A percentile compares a stretch with the other conserved stretches of the same genome.
Conservation (phyloP, 2,888 invertebrate genomes). For the Griposia aprilina region DNA sequence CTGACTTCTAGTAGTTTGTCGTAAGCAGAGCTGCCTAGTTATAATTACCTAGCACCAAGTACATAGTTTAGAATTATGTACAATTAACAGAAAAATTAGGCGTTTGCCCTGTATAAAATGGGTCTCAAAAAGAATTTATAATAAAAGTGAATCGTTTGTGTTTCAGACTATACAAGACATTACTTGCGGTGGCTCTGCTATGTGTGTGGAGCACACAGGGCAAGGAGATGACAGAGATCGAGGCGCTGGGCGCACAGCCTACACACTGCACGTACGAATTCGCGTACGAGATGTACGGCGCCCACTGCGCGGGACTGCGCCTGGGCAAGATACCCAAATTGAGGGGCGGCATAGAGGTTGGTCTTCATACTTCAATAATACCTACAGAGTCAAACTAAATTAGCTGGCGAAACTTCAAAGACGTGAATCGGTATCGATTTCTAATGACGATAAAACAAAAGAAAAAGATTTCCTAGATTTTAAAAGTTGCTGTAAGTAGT, state of each 20-base stretch:
- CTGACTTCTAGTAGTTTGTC: background rate
- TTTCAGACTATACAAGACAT: constrained; percentile 75
- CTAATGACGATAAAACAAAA: too few relatives aligned
- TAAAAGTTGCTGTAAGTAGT: too few relatives aligned
- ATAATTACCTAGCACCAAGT: background rate
- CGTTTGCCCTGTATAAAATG: background rate
- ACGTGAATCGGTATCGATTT: too few relatives aligned
- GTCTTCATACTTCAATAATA: background rate
- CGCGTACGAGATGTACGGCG: constrained; percentile 89
- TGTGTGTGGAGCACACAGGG: constrained; percentile 66
- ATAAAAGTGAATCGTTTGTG: background rate
- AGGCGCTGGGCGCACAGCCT: constrained; percentile 77
- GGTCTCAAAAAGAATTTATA: background rate
- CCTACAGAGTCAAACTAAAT: too few relatives aligned
- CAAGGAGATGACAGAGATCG: constrained; percentile 83
- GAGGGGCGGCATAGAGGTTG: constrained; percentile 89
- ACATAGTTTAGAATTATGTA: background rate
- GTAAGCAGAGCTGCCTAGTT: background rate
- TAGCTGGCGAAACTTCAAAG: too few relatives aligned
- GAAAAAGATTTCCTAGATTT: too few relatives aligned
- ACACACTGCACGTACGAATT: constrained; percentile 88
- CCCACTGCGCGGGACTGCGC: constrained; percentile 87
- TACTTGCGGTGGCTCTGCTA: constrained; percentile 69
- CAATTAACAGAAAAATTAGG: background rate
- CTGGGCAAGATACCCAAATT: constrained; percentile 88